phyloP scores from a whole-genome alignment of 2,797 vertebrate genomes.

The Melanitta fusca region DNA sequence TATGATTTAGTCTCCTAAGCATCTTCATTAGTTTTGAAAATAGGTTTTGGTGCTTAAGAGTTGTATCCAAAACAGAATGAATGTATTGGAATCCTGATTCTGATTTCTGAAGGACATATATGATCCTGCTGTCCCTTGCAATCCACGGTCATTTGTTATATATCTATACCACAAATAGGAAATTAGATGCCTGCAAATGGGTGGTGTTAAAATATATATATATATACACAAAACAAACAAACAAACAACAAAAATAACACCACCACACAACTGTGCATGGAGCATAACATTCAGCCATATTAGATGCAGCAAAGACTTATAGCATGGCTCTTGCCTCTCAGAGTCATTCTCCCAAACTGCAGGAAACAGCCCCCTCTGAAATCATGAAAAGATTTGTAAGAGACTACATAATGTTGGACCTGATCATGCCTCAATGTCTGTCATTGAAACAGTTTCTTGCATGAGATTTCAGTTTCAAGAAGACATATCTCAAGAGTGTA shows the following conservation, averaged over 20 bases:
- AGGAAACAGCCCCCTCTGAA: background rate
- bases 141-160: rapidly evolving
- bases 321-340: background rate
- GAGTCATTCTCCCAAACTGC: background rate
- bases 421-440: rapidly evolving
- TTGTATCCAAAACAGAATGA: background rate
- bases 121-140: background rate
- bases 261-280: too few relatives aligned
- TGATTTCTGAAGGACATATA: background rate
- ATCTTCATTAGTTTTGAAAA: background rate
- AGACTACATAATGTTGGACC: background rate
- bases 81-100: background rate
- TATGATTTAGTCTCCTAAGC: background rate
- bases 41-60: background rate
- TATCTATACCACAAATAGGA: background rate
- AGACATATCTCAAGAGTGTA: background rate
- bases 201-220: background rate
- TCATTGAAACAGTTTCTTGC: background rate
- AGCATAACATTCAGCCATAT: rapidly evolving
- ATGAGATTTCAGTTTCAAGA: background rate
- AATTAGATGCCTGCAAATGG: background rate
- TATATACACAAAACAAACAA: too few relatives aligned
- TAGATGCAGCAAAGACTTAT: background rate
- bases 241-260: too few relatives aligned
- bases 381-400: background rate